These are phyloP conservation scores for Helicoverpa armigera DNA, from an alignment of 1,140 invertebrate genomes.

Conservation along the genomic window DNA sequence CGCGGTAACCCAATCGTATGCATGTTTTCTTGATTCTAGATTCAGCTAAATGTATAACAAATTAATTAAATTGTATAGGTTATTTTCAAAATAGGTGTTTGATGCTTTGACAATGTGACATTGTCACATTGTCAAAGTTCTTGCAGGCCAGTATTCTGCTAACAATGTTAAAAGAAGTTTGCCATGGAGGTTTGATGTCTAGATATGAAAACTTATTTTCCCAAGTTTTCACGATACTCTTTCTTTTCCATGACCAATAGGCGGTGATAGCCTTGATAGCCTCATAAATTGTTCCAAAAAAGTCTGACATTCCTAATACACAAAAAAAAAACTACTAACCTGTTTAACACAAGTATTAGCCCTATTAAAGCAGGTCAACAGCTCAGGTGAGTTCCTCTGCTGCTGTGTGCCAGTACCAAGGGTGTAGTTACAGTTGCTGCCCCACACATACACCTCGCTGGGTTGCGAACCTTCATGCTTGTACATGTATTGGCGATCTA, in stretches of 20 bases:
- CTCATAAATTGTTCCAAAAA: no score
- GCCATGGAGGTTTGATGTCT: background rate
- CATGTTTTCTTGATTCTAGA: slow-evolving; percentile 64
- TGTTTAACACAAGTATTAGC: slow-evolving; percentile 78
- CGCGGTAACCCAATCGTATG: slow-evolving; percentile 76
- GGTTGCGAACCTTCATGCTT: slow-evolving; percentile 66
- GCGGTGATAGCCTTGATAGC: no score
- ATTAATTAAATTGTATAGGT: slow-evolving; percentile 23
- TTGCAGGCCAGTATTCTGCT: slow-evolving; percentile 6
- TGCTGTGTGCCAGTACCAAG: slow-evolving; percentile 87
- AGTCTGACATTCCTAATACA: no score
- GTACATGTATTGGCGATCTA: slow-evolving; percentile 82
- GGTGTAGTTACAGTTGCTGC: slow-evolving; percentile 91
- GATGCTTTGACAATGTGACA: slow-evolving; percentile 31
- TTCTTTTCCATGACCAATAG: no score
- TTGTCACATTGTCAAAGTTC: background rate
- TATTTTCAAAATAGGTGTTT: slow-evolving; percentile 46
- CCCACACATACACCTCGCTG: slow-evolving; percentile 90
- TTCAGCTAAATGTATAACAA: slow-evolving; percentile 2
- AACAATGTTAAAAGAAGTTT: no score
- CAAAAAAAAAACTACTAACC: slow-evolving; percentile 57
- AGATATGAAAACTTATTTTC: background rate
- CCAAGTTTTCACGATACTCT: background rate
- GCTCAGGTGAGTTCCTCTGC: slow-evolving; percentile 74
- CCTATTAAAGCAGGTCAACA: slow-evolving; percentile 79